A percentile compares a stretch with the other conserved stretches of the same genome.
Evolutionary conservation across 2,113 vertebrate species (phyloP).

Genomic region (Heterotilapia buettikoferi): DNA sequence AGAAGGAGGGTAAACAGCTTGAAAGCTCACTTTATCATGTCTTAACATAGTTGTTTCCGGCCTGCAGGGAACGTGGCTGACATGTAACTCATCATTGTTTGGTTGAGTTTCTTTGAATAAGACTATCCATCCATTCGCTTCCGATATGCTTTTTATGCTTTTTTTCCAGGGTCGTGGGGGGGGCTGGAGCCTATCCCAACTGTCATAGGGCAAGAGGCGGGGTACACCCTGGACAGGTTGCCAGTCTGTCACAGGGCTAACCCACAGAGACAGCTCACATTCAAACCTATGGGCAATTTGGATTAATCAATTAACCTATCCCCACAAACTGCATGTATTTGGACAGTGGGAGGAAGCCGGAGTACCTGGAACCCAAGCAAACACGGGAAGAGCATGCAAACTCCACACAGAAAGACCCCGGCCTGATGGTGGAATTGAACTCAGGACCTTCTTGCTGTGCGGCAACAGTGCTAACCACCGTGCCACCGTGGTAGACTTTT

Average conservation of each 20-base stretch:
- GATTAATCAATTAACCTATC: accelerated
- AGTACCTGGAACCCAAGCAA: accelerated
- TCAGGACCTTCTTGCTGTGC: neutral
- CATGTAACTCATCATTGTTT: slow-evolving; percentile 5
- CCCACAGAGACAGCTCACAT: neutral
- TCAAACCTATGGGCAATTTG: neutral
- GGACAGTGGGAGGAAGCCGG: accelerated
- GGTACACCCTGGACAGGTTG: neutral
- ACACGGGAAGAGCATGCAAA: neutral
- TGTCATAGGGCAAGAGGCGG: neutral
- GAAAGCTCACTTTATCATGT: slow-evolving; percentile 21
- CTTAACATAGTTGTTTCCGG: slow-evolving; percentile 29
- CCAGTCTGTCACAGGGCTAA: neutral
- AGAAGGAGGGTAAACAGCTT: neutral
- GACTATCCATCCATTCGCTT: neutral
- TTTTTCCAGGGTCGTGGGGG: neutral
- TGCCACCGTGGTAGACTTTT: neutral
- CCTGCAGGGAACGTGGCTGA: slow-evolving; percentile 33
- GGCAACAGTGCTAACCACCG: neutral
- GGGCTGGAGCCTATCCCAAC: neutral
- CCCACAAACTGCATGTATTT: neutral
- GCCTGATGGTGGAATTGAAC: no score
- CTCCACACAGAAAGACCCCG: no score
- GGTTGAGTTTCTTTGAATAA: neutral
- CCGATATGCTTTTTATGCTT: no score